A percentile compares a stretch with the other conserved stretches of the same genome.
These are phyloP conservation scores for Dryoscopus gambensis DNA, from an alignment of 2,113 vertebrate genomes.

Conservation along the genomic window DNA sequence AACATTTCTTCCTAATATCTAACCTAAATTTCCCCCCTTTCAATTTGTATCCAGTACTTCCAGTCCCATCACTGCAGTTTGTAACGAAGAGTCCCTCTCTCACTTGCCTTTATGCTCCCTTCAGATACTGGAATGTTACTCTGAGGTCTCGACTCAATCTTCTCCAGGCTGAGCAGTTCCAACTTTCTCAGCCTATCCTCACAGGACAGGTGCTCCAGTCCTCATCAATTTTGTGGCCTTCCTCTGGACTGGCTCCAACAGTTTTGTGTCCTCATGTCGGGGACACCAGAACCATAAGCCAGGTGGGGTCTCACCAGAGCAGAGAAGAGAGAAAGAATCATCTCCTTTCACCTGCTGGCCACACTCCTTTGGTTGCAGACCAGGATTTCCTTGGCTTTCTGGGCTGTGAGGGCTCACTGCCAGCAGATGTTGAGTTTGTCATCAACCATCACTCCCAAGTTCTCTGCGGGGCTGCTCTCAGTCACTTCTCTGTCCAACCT, in stretches of 20 bases:
- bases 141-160: background rate
- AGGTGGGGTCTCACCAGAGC: background rate
- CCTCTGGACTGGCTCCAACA: background rate
- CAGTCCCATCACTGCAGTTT: background rate
- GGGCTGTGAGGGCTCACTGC: background rate
- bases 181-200: background rate
- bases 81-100: background rate
- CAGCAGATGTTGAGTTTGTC: background rate
- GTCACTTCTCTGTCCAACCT: background rate
- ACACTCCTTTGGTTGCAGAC: background rate
- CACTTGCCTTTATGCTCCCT: background rate
- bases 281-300: background rate
- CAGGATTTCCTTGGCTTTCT: background rate
- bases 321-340: background rate
- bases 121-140: background rate
- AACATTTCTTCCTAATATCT: background rate
- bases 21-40: background rate
- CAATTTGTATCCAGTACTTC: background rate
- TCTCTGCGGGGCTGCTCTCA: background rate
- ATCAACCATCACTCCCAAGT: background rate
- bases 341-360: background rate
- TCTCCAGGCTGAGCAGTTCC: background rate
- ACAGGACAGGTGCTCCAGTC: too few relatives aligned
- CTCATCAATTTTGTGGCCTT: background rate
- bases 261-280: fast-evolving